Evolutionary conservation across 1,140 invertebrate species (phyloP).

Genomic region (Drosophila kurseongensis): DNA sequence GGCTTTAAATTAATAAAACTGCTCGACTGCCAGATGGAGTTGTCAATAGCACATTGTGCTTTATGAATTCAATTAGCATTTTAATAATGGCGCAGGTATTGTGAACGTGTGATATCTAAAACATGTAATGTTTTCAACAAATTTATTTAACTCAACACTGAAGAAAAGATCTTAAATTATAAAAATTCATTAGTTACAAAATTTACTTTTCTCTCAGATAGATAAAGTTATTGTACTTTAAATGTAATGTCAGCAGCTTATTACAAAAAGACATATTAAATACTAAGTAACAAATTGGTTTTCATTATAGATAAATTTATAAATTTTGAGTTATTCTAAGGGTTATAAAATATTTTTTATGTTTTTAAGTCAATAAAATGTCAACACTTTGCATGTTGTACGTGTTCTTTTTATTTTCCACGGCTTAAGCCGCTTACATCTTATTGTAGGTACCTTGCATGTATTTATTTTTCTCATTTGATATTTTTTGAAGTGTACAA

Average conservation of each 20-base stretch:
- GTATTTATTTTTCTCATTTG: not conserved
- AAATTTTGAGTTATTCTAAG: too few relatives aligned
- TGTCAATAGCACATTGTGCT: conserved; percentile 41
- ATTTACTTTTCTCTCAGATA: too few relatives aligned
- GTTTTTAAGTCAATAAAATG: too few relatives aligned
- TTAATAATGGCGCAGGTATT: conserved; percentile 10
- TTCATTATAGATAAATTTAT: too few relatives aligned
- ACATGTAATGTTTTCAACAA: not conserved
- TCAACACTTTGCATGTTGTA: not conserved
- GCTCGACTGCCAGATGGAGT: conserved; percentile 47
- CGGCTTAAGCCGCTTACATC: too few relatives aligned
- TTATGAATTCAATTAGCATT: conserved; percentile 37
- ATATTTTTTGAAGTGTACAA: not conserved
- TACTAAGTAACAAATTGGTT: too few relatives aligned
- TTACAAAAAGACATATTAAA: too few relatives aligned
- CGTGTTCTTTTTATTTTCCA: not conserved
- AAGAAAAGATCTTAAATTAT: not conserved
- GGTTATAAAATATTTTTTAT: too few relatives aligned
- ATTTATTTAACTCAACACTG: not conserved
- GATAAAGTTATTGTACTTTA: too few relatives aligned
- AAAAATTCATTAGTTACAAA: not conserved
- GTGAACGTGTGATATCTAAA: not conserved
- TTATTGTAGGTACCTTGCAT: too few relatives aligned
- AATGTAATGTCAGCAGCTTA: too few relatives aligned
- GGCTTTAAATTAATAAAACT: conserved; percentile 57